Evolutionary conservation across 2,113 vertebrate genomes (phyloP).

Genomic region (Arenaria interpres): DNA sequence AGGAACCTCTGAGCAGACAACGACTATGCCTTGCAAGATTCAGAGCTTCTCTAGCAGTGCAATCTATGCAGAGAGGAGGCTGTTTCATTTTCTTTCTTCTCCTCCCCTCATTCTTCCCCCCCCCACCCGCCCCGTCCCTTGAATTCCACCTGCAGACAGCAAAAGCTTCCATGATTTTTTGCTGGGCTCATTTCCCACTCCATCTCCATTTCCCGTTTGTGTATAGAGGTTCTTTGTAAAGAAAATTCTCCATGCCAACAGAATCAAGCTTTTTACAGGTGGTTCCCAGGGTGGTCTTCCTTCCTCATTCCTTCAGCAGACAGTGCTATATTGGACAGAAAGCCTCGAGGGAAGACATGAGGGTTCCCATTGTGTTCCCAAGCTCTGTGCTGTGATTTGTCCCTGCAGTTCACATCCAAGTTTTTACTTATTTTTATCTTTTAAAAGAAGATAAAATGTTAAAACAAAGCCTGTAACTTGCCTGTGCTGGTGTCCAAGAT

Average conservation of each 20-base stretch:
- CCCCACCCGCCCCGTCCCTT: background rate
- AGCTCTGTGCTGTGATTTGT: background rate
- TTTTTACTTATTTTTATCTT: background rate
- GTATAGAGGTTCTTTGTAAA: background rate
- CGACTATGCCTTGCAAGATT: background rate
- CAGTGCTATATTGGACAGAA: background rate
- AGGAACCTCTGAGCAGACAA: slow-evolving; percentile 29
- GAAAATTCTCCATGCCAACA: background rate
- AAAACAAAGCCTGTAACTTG: background rate
- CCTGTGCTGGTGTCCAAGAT: background rate
- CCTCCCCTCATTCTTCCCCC: too few relatives aligned
- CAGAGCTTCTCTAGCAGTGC: background rate
- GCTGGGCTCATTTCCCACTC: slow-evolving; percentile 7
- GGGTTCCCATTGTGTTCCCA: background rate
- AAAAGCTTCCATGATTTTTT: background rate
- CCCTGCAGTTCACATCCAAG: background rate
- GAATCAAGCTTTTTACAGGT: background rate
- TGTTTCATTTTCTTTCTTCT: background rate
- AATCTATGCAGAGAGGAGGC: background rate
- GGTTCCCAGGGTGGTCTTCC: background rate
- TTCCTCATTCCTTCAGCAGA: background rate
- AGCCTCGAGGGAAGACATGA: background rate
- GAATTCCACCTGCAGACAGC: slow-evolving; percentile 4
- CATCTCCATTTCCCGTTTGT: background rate
- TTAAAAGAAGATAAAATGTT: background rate